Evolutionary conservation across 2,113 vertebrate genomes (phyloP), one percentile per base, ranked within the genome.

Genomic region (Mystacornis crossleyi): DNA sequence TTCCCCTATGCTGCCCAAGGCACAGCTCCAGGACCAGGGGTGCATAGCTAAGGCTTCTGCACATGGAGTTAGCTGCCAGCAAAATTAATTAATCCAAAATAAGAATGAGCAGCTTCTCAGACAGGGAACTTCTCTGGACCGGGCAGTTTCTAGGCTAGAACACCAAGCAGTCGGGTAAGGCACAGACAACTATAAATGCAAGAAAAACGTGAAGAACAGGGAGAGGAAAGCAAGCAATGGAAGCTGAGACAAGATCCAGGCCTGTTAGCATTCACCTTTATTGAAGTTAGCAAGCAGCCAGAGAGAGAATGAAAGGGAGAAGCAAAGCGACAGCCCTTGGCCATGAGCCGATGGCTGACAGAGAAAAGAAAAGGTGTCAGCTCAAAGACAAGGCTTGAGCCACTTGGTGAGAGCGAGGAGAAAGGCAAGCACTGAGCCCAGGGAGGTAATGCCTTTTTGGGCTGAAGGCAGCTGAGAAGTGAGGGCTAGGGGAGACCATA

Each of bases 321-420:
- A 79, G 58, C 48, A 70, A 51, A 84, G 53, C 1, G 2, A 55
- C 0, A 0, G 33, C 45, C 40, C 51, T 75, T 29, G 53, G 78
- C 50, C 4, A 2, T 1, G 2, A 85, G 48, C 21, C 0, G 3
- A 23, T 34, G n/a, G 66, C 11, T 45, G 62, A 45, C 7, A 26
- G 36, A 69, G 55, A 50, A 50, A 62, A 84, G n/a, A 67, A 91
- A 86, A 86, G 53, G 34, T 5, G 9, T 43, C 45, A 34, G 48
- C 86, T 77, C 81, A 82, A 43, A 69, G 69, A 53, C n/a, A 36
- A 4, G 5, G 28, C 74, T 90, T 1, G 3, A 34, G 65, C 53
- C 25, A 24, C 43, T n/a, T 0, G 0, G 67, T 24, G 0, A 87
- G 51, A 73, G 51, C 0, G 0, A 34, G 45, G 33, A 60, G 50